Percentiles rank a stretch among this genome's conserved stretches.
phyloP scores from a whole-genome alignment of 2,113 vertebrate genomes.

The Chlamydotis undulata region DNA sequence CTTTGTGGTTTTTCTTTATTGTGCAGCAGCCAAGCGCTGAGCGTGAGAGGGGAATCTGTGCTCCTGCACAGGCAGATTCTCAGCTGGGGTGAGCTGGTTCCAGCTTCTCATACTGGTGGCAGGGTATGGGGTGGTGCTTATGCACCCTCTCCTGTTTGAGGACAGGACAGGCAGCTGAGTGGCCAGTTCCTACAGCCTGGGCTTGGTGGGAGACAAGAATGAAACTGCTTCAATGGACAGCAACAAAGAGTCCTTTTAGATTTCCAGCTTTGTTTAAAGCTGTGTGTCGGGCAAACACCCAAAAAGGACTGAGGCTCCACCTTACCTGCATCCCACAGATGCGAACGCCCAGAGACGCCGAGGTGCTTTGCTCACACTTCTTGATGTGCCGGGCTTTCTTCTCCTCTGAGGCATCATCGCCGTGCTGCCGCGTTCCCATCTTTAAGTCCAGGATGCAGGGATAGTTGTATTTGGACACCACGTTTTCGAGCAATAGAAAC shows the following conservation, averaged over 20 bases:
- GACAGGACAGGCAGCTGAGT: accelerated
- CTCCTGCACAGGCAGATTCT: background rate
- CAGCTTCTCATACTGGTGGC: background rate
- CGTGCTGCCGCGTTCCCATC: conserved; percentile 83
- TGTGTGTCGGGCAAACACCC: accelerated
- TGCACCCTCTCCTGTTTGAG: background rate
- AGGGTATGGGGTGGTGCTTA: background rate
- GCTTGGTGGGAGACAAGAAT: accelerated
- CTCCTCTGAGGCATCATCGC: conserved; percentile 78
- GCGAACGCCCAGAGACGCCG: conserved; percentile 72
- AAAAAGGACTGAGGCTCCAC: accelerated
- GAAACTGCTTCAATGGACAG: accelerated
- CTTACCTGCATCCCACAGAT: conserved; percentile 82
- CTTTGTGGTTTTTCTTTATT: background rate
- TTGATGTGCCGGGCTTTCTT: conserved; percentile 79
- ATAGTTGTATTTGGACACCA: conserved; percentile 75
- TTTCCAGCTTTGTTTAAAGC: background rate
- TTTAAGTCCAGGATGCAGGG: conserved; percentile 82
- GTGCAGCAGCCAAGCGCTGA: background rate
- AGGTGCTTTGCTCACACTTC: conserved; percentile 81
- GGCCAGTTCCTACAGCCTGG: background rate
- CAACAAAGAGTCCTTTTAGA: background rate
- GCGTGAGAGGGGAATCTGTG: background rate
- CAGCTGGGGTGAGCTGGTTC: background rate
- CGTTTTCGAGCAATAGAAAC: conserved; percentile 79